Evolutionary conservation across 2,113 vertebrate species (phyloP).

Genomic region (Rhinolophus ferrumequinum): DNA sequence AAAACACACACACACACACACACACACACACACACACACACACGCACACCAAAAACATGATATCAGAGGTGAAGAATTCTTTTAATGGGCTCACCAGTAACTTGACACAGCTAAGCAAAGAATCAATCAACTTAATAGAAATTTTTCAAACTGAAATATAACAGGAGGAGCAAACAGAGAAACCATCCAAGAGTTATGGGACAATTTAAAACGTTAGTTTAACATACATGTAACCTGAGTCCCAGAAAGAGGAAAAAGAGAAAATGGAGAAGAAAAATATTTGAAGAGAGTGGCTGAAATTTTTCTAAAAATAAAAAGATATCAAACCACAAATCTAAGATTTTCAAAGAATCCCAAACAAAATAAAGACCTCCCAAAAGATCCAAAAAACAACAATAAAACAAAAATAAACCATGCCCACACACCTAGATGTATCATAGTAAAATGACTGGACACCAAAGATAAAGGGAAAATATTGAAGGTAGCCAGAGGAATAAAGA

Average conservation of each 20-base stretch:
- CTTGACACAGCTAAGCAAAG: neutral
- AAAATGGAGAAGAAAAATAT: neutral
- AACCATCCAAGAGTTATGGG: neutral
- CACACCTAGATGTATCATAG: neutral
- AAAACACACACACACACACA: neutral
- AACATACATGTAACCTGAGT: neutral
- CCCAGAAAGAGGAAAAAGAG: neutral
- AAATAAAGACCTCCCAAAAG: neutral
- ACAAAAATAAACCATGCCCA: neutral
- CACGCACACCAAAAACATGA: neutral
- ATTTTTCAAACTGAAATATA: conserved; percentile 35
- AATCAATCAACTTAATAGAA: neutral
- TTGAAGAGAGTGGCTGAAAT: neutral
- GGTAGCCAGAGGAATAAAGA: neutral
- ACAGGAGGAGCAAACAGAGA: neutral
- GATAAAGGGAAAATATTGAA: neutral
- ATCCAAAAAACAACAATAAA: neutral
- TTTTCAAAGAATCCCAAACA: neutral
- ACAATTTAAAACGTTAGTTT: neutral
- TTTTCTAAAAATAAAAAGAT: neutral
- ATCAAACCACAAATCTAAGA: conserved; percentile 26
- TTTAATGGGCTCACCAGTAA: neutral
- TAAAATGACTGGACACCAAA: neutral
- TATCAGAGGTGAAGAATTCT: neutral
- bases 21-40: neutral